phyloP scores from a whole-genome alignment of 2,888 invertebrate genomes.

The Cynaeus angustus region DNA sequence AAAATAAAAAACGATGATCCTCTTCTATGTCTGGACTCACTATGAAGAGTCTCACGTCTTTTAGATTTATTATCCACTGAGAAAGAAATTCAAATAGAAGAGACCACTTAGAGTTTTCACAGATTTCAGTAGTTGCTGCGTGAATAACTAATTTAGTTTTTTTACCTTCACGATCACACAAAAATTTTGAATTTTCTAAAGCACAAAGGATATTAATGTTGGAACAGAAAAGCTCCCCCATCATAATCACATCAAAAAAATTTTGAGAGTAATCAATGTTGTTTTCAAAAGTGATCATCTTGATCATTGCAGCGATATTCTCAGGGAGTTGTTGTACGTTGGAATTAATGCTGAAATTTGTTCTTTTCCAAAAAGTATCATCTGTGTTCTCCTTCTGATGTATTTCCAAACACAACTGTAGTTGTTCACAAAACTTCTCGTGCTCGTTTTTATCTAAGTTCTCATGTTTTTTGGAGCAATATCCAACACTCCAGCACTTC shows the following conservation, averaged over 20 bases:
- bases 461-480: conserved; percentile 17
- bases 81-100: conserved; percentile 11
- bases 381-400: background rate
- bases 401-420: conserved; percentile 18
- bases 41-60: background rate
- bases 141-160: conserved; percentile 14
- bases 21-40: conserved; percentile 1
- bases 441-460: conserved; percentile 4
- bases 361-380: background rate
- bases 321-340: background rate
- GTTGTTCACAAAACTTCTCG: conserved; percentile 3
- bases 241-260: background rate
- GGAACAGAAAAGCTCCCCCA: conserved; percentile 12
- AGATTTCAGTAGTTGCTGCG: background rate
- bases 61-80: conserved; percentile 31
- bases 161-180: background rate
- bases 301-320: background rate
- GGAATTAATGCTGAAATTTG: background rate
- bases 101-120: background rate
- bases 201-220: conserved; percentile 14
- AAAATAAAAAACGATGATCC: background rate
- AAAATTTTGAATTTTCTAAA: conserved; percentile 18
- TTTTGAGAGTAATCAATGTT: background rate
- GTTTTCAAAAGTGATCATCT: background rate
- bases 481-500: conserved; percentile 17